These are phyloP conservation scores for Zaprionus ghesquierei DNA, from an alignment of 1,140 invertebrate genomes.

Conservation along the genomic window DNA sequence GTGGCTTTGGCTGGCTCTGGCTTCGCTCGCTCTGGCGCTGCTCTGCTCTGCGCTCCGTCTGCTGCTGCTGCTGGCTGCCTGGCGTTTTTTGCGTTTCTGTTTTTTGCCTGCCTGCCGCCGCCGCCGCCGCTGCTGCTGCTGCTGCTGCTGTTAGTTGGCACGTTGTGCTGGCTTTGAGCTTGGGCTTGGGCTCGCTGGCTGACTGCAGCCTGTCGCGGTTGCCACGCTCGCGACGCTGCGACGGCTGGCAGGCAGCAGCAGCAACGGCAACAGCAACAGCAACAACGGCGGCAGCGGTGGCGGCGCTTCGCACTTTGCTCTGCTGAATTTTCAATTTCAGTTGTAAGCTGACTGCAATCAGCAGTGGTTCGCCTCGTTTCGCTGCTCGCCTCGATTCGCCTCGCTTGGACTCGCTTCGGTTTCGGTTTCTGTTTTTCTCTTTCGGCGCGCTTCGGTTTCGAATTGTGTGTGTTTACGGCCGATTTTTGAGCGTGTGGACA, in stretches of 20 bases:
- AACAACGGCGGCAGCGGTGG: constrained; percentile 21
- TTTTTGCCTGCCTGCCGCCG: constrained; percentile 55
- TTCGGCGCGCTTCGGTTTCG: constrained; percentile 16
- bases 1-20: constrained; percentile 70
- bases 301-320: constrained; percentile 81
- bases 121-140: constrained; percentile 35
- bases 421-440: too few species aligned
- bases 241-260: constrained; percentile 14
- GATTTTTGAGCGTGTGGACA: constrained; percentile 48
- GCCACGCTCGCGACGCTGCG: constrained; percentile 43
- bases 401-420: constrained; percentile 5
- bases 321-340: constrained; percentile 83
- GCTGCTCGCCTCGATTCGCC: constrained; percentile 31
- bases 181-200: constrained; percentile 53
- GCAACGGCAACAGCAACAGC: constrained; percentile 22
- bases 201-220: constrained; percentile 65
- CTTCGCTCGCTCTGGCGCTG: constrained; percentile 11
- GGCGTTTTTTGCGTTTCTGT: constrained; percentile 80
- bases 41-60: constrained; percentile 33
- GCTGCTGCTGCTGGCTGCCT: constrained; percentile 54
- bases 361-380: constrained; percentile 76
- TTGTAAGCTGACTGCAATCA: constrained; percentile 83
- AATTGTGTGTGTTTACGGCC: constrained; percentile 34
- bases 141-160: constrained; percentile 63
- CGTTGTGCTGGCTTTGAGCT: constrained; percentile 74